These are phyloP conservation scores for Empis stercorea DNA, from an alignment of 2,888 invertebrate genomes.

Conservation along the genomic window DNA sequence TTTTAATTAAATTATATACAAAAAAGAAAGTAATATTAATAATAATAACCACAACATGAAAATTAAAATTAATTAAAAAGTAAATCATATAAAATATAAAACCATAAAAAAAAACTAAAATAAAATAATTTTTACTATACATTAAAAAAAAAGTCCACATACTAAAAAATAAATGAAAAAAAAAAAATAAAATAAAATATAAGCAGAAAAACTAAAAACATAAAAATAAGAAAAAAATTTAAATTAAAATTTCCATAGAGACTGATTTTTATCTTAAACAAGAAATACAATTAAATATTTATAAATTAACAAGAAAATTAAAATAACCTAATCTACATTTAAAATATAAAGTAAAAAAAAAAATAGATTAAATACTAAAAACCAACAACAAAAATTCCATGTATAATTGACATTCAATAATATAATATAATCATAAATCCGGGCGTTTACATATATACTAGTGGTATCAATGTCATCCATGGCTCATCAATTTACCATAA, in stretches of 20 bases:
- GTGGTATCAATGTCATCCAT: too few species aligned
- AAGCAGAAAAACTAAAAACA: constrained; percentile 7
- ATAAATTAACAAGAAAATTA: constrained; percentile 12
- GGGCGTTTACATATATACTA: too few species aligned
- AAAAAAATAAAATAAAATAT: background rate
- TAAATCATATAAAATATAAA: too few species aligned
- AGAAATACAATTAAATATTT: constrained; percentile 8
- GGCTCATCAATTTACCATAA: too few species aligned
- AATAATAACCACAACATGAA: constrained; percentile 12
- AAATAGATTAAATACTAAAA: too few species aligned
- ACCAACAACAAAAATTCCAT: too few species aligned
- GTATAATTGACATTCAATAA: too few species aligned
- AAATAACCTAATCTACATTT: constrained; percentile 2
- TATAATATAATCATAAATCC: too few species aligned
- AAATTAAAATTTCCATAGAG: constrained; percentile 32
- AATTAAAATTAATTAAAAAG: constrained; percentile 2
- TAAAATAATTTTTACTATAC: constrained; percentile 12
- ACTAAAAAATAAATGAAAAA: background rate
- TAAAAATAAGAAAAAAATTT: constrained; percentile 2
- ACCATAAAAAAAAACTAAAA: constrained; percentile 12
- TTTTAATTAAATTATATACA: too few species aligned
- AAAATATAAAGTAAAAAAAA: too few species aligned
- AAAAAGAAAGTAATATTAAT: too few species aligned
- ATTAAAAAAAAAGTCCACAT: too few species aligned
- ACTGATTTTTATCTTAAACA: constrained; percentile 27